Evolutionary conservation across 1,140 invertebrate genomes (phyloP).

Genomic region (Ruditapes philippinarum): DNA sequence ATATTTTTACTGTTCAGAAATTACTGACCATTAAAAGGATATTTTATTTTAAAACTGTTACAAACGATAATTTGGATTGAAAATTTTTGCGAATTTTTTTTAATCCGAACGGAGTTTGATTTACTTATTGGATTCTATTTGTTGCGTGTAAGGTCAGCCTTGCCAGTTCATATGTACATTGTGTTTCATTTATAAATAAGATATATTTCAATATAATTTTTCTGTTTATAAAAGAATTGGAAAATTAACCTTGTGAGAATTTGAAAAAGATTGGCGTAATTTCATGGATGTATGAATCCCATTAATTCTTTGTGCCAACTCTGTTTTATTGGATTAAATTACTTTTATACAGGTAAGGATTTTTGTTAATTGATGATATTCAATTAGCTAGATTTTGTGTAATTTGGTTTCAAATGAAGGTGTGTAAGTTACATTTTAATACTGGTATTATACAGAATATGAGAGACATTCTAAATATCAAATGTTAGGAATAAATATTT

Average conservation of each 20-base stretch:
- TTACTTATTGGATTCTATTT: not conserved
- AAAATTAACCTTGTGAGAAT: constrained; percentile 17
- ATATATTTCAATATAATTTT: constrained; percentile 4
- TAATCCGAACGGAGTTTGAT: not conserved
- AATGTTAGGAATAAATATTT: too few species aligned
- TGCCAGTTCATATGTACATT: not conserved
- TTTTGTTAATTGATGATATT: not conserved
- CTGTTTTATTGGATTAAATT: constrained; percentile 25
- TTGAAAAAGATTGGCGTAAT: not conserved
- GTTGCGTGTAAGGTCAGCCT: constrained; percentile 5
- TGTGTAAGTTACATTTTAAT: not conserved
- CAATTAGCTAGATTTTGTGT: not conserved
- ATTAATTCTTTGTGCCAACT: not conserved
- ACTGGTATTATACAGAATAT: too few species aligned
- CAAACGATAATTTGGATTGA: not conserved
- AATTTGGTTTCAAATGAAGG: not conserved
- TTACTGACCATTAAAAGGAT: not conserved
- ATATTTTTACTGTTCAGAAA: too few species aligned
- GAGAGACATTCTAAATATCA: too few species aligned
- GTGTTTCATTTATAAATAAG: not conserved
- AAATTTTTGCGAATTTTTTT: not conserved
- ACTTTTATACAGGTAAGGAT: constrained; percentile 26
- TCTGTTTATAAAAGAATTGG: constrained; percentile 33
- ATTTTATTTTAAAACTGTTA: not conserved
- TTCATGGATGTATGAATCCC: constrained; percentile 13